Conservation (phyloP, 2,797 vertebrate species). For the Xiphophorus birchmanni region DNA sequence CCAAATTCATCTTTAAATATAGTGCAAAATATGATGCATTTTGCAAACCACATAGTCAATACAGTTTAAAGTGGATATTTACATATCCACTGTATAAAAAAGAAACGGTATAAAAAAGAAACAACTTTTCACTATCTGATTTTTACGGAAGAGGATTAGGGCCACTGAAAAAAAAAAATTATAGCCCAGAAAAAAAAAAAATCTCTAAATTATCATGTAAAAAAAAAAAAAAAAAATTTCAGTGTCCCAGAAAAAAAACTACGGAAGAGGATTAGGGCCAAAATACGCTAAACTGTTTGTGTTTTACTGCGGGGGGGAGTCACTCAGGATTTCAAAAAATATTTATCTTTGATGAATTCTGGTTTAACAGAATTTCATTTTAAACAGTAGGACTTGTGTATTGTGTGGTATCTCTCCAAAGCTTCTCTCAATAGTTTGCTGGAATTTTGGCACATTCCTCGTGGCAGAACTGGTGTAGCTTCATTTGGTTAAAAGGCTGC, state of each 20-base stretch:
- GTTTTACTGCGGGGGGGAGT: too few relatives aligned
- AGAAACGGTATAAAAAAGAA: background rate
- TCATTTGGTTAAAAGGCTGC: background rate
- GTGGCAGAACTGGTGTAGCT: background rate
- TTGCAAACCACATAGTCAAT: background rate
- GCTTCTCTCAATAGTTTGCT: background rate
- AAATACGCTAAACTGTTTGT: background rate
- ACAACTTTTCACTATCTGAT: background rate
- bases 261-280: too few relatives aligned
- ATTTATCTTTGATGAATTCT: too few relatives aligned
- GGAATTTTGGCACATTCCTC: background rate
- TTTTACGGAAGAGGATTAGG: too few relatives aligned
- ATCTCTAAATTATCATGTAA: too few relatives aligned
- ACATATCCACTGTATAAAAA: background rate
- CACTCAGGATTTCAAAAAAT: too few relatives aligned
- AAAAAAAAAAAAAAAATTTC: too few relatives aligned
- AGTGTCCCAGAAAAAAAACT: too few relatives aligned
- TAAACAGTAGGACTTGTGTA: background rate
- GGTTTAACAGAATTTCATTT: background rate
- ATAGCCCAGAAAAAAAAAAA: too few relatives aligned
- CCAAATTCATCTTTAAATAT: background rate
- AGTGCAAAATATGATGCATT: too few relatives aligned
- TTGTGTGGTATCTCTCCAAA: background rate
- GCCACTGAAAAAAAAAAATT: too few relatives aligned
- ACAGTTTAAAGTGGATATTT: background rate